Conservation (phyloP, 2,113 vertebrate genomes). For the Morphnarchus princeps region DNA sequence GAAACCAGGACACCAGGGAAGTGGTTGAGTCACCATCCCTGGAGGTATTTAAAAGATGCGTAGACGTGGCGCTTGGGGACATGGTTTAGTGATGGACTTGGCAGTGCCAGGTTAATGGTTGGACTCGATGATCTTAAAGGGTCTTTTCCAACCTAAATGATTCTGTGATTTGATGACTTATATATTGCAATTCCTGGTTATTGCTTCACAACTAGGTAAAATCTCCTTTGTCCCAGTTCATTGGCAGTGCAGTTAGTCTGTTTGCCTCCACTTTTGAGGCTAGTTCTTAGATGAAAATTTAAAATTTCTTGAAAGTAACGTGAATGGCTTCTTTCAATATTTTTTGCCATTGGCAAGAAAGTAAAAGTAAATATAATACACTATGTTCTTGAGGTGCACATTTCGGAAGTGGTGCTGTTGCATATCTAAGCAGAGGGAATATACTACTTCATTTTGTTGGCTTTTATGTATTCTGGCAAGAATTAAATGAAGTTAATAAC, state of each 20-base stretch:
- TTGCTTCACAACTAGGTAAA: neutral
- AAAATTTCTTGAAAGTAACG: neutral
- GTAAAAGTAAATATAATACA: neutral
- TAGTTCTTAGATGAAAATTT: neutral
- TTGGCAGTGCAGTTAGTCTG: neutral
- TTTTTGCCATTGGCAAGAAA: neutral
- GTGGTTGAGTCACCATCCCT: neutral
- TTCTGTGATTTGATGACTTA: neutral
- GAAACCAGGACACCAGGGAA: neutral
- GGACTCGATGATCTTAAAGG: neutral
- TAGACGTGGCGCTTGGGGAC: neutral
- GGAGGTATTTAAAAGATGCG: fast-evolving
- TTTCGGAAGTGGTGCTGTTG: neutral
- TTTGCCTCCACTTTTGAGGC: neutral
- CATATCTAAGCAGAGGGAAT: neutral
- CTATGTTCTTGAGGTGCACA: neutral
- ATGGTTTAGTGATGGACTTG: neutral
- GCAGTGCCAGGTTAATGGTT: neutral
- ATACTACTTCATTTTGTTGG: neutral
- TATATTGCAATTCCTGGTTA: neutral
- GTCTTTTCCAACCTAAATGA: neutral
- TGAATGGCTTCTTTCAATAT: neutral
- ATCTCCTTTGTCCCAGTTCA: neutral
- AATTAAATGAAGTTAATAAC: constrained; percentile 9
- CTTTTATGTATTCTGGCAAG: neutral